These are phyloP conservation scores for Orycteropus afer DNA, from an alignment of 2,113 vertebrate species.

Conservation along the genomic window DNA sequence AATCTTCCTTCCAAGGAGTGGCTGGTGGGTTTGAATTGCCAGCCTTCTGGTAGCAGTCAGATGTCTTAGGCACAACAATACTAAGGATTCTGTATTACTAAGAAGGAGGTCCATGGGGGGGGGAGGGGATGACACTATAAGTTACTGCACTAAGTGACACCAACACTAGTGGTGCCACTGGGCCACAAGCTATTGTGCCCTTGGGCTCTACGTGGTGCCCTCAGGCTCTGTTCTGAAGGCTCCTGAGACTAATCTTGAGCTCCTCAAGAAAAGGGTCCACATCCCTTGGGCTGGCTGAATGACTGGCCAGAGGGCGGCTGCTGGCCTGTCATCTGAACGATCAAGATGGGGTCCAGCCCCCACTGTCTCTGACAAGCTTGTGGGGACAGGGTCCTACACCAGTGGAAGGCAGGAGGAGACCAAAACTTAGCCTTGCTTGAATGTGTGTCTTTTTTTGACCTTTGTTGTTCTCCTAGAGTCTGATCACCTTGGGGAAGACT, in stretches of 20 bases:
- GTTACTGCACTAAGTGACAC: too few species aligned
- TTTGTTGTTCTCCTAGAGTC: neutral
- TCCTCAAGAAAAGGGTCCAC: neutral
- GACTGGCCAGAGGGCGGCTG: neutral
- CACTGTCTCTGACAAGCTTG: neutral
- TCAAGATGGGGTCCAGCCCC: neutral
- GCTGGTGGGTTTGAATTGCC: too few species aligned
- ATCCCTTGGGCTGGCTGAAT: neutral
- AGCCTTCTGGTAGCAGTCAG: too few species aligned
- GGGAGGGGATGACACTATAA: too few species aligned
- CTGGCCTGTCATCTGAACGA: neutral
- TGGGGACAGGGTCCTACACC: neutral
- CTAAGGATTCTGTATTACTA: too few species aligned
- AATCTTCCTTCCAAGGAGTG: too few species aligned
- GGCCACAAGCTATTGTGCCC: neutral
- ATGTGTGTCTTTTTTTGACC: neutral
- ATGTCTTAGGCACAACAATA: too few species aligned
- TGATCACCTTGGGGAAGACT: neutral
- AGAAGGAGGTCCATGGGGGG: too few species aligned
- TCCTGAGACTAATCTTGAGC: too few species aligned
- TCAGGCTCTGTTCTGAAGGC: too few species aligned
- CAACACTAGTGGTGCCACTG: too few species aligned
- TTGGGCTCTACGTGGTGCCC: neutral
- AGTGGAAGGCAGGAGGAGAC: neutral
- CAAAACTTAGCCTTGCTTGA: neutral